A percentile compares a stretch with the other conserved stretches of the same genome.
Conservation (phyloP, 2,797 vertebrate species). For the Tauraco hartlaubi region DNA sequence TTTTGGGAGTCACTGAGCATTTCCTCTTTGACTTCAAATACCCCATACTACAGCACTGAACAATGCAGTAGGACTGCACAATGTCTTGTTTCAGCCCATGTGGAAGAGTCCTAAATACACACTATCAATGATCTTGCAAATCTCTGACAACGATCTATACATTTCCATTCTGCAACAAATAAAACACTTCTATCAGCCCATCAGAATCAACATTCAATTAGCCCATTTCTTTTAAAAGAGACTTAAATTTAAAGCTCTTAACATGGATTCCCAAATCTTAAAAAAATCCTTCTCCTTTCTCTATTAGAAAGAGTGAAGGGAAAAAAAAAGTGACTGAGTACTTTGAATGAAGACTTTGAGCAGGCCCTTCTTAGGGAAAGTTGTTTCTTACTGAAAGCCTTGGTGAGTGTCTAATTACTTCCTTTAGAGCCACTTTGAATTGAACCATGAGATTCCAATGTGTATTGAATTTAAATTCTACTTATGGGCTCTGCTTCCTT, state of each 20-base stretch:
- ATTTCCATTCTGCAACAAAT: background rate
- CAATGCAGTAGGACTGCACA: background rate
- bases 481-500: conserved; percentile 63
- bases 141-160: background rate
- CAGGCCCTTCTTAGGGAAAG: background rate
- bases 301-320: background rate
- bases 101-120: background rate
- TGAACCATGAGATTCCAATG: conserved; percentile 49
- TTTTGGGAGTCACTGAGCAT: background rate
- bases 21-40: background rate
- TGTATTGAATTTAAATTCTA: conserved; percentile 63
- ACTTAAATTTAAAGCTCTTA: conserved; percentile 35
- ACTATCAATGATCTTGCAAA: background rate
- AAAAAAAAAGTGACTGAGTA: background rate
- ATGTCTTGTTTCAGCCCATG: background rate
- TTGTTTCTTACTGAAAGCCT: conserved; percentile 41
- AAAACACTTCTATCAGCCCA: background rate
- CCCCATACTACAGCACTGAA: background rate
- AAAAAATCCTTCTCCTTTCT: conserved; percentile 26
- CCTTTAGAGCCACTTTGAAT: conserved; percentile 41
- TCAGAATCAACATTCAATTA: conserved; percentile 37
- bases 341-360: conserved; percentile 37
- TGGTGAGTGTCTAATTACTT: conserved; percentile 34
- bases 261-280: background rate
- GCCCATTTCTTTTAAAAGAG: background rate